Evolutionary conservation across 1,140 invertebrate species (phyloP), one percentile per base, ranked within the genome.

Genomic region (Scaptomyza hsui): DNA sequence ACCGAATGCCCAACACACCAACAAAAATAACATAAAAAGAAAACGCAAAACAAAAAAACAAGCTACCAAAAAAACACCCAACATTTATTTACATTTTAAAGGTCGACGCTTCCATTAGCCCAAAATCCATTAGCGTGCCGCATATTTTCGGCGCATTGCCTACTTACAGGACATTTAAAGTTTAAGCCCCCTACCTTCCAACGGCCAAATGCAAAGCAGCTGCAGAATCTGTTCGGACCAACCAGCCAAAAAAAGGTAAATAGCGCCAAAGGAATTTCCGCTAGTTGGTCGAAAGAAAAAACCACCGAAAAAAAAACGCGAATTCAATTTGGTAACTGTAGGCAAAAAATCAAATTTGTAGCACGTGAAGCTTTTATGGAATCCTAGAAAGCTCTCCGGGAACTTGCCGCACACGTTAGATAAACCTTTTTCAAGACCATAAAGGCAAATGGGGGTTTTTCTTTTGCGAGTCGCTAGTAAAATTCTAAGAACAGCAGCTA

Each of bases 41-140:
- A 24, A 52, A 32, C 4, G 3, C 5, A 32, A 29, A 48, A 26
- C 1, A 29, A 26, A 2, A 59, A 37, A 42, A n/a, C 24, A 21
- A 45, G 19, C 48, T 9, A 39, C 3, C 13, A 21, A 26, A 55
- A 75, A 59, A 48, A 53, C 29, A 53, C 53, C 65, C 41, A 57
- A 63, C 72, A 79, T 85, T 81, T 85, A 85, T 85, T 85, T 86
- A 85, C 81, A 77, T 86, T 85, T 85, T 85, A 77, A 85, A 85
- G 80, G 80, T 77, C 81, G 80, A 61, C 71, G 72, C 68, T 80
- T 86, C 76, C 81, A 86, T 86, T 85, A 86, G 81, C 77, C 55
- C 52, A 60, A 73, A 80, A 83, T 85, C 80, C 80, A 85, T 85
- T 85, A 85, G 81, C 81, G 44, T 56, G 77, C 60, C 73, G 77